phyloP scores from a whole-genome alignment of 2,888 invertebrate genomes.

The Latrodectus elegans region DNA sequence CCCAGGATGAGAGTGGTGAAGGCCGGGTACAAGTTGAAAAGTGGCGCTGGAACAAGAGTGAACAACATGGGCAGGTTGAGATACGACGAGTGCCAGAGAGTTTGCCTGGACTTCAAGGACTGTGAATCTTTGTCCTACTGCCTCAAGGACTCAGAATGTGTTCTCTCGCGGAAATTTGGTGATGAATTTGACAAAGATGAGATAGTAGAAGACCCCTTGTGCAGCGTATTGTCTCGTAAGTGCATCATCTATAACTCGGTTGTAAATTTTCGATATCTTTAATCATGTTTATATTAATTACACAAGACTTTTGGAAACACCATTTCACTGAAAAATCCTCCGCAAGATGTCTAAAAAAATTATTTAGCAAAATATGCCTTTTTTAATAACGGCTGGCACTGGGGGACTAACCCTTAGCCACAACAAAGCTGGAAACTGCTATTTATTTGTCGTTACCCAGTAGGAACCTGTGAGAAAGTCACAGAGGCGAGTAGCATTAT shows the following conservation, averaged over 20 bases:
- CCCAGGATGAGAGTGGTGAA: conserved; percentile 43
- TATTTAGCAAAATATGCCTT: too few relatives aligned
- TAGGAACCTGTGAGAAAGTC: too few relatives aligned
- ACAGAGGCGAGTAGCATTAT: too few relatives aligned
- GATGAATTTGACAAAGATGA: conserved; percentile 14
- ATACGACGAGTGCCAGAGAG: conserved; percentile 55
- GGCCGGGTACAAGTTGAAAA: conserved; percentile 34
- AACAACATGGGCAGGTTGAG: conserved; percentile 51
- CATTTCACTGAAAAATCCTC: too few relatives aligned
- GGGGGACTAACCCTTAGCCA: too few relatives aligned
- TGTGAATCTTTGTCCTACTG: conserved; percentile 62
- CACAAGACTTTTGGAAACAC: too few relatives aligned
- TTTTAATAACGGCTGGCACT: too few relatives aligned
- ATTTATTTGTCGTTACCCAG: too few relatives aligned
- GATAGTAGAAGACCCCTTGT: conserved; percentile 20
- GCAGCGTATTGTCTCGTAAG: conserved; percentile 50
- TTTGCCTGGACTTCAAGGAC: conserved; percentile 53
- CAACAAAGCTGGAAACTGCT: too few relatives aligned
- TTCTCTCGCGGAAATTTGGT: conserved; percentile 19
- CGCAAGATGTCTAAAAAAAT: too few relatives aligned
- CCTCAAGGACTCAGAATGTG: conserved; percentile 22
- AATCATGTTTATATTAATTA: too few relatives aligned
- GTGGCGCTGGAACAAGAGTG: conserved; percentile 8
- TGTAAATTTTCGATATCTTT: too few relatives aligned
- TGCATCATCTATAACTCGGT: neutral